These are phyloP conservation scores for Campoplex nolae DNA, from an alignment of 2,888 invertebrate genomes.

Conservation along the genomic window DNA sequence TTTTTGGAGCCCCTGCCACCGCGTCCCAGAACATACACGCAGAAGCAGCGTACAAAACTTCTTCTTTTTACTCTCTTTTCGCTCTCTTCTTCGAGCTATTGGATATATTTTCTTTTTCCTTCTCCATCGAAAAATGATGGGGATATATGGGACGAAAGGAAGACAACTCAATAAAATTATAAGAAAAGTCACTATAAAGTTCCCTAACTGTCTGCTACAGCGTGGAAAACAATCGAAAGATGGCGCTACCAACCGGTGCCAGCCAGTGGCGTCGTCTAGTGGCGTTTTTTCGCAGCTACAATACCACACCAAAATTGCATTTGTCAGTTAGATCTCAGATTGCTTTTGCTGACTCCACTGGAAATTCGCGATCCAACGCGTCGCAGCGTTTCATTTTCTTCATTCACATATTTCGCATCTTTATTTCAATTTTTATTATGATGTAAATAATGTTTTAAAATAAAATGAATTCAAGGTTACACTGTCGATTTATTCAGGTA, in stretches of 20 bases:
- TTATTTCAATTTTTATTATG: too few relatives aligned
- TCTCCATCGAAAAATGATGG: background rate
- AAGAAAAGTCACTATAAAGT: background rate
- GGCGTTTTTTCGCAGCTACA: background rate
- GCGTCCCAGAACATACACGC: conserved; percentile 6
- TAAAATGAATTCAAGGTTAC: background rate
- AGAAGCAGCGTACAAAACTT: background rate
- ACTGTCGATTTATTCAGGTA: background rate
- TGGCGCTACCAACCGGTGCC: background rate
- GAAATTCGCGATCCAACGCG: too few relatives aligned
- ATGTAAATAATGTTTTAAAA: too few relatives aligned
- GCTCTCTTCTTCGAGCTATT: background rate
- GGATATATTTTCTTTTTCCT: background rate
- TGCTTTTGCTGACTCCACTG: too few relatives aligned
- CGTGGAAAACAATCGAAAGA: background rate
- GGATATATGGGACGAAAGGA: background rate
- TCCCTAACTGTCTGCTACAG: background rate
- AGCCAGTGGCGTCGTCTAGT: background rate
- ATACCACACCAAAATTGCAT: background rate
- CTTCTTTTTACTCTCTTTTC: background rate
- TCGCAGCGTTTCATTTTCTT: too few relatives aligned
- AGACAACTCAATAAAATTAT: background rate
- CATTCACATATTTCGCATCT: too few relatives aligned
- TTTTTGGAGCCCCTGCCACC: conserved; percentile 5
- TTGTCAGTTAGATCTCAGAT: too few relatives aligned